A percentile compares a stretch with the other conserved stretches of the same genome.
Evolutionary conservation across 2,888 invertebrate genomes (phyloP).

Genomic region (Saturnia japonica): DNA sequence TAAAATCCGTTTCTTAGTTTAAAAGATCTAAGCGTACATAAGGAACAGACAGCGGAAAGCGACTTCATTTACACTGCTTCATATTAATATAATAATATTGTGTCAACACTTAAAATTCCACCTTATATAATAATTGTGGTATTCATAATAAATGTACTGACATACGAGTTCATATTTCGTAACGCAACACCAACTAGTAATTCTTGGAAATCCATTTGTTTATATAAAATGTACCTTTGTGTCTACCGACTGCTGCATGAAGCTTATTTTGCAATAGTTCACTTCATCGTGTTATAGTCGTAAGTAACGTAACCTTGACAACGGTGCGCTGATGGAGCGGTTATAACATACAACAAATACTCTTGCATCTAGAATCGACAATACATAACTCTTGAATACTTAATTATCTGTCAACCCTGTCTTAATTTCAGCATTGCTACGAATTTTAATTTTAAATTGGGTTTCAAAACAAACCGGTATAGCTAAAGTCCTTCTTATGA

Average conservation of each 20-base stretch:
- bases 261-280: conserved; percentile 55
- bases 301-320: conserved; percentile 58
- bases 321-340: conserved; percentile 39
- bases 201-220: conserved; percentile 49
- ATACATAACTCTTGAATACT: neutral
- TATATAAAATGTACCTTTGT: conserved; percentile 34
- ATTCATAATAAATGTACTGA: conserved; percentile 11
- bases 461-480: too few species aligned
- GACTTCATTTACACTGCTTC: too few species aligned
- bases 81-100: neutral
- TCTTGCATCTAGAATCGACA: conserved; percentile 1
- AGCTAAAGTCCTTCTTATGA: too few species aligned
- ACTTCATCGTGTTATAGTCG: conserved; percentile 32
- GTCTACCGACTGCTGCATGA: conserved; percentile 40
- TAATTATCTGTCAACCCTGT: too few species aligned
- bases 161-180: conserved; percentile 29
- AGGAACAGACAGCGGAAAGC: too few species aligned
- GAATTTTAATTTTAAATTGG: too few species aligned
- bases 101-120: neutral
- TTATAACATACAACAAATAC: conserved; percentile 15
- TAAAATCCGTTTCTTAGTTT: too few species aligned
- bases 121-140: neutral
- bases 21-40: too few species aligned
- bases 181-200: conserved; percentile 35
- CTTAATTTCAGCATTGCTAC: too few species aligned